Evolutionary conservation across 2,797 vertebrate genomes (phyloP).

Genomic region (Microcaecilia unicolor): DNA sequence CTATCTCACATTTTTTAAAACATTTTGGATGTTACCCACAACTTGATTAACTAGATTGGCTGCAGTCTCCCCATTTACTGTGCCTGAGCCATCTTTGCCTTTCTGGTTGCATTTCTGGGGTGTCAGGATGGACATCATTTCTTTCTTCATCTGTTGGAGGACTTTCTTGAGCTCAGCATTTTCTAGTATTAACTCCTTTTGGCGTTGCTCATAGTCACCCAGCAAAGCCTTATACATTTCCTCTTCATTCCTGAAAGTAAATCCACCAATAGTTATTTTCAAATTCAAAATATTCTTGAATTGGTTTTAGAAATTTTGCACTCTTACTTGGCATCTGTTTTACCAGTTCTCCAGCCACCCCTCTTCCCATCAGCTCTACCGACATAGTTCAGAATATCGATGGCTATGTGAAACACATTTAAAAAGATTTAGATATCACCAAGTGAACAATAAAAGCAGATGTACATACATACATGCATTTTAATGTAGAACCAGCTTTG

Average conservation of each 20-base stretch:
- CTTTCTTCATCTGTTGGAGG: slow-evolving; percentile 94
- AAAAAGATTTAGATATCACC: background rate
- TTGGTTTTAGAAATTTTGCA: no score
- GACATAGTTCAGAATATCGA: slow-evolving; percentile 85
- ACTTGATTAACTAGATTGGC: background rate
- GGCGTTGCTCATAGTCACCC: slow-evolving; percentile 78
- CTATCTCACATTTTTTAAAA: no score
- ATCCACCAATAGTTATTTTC: slow-evolving; percentile 2
- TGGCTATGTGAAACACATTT: slow-evolving; percentile 54
- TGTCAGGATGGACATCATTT: slow-evolving; percentile 87
- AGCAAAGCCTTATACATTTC: slow-evolving; percentile 90
- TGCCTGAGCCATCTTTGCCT: slow-evolving; percentile 61
- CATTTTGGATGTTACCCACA: background rate
- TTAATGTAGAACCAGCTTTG: no score
- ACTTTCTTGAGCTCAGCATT: slow-evolving; percentile 92
- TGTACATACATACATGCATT: no score
- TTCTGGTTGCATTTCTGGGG: slow-evolving; percentile 58
- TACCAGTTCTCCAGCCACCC: slow-evolving; percentile 85
- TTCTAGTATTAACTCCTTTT: slow-evolving; percentile 79
- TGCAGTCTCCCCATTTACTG: slow-evolving; percentile 55
- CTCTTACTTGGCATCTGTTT: slow-evolving; percentile 73
- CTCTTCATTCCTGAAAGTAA: slow-evolving; percentile 73
- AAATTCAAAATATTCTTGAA: background rate
- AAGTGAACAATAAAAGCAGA: no score
- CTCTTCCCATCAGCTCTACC: slow-evolving; percentile 88